Percentiles rank a stretch among this genome's conserved stretches.
Evolutionary conservation across 2,888 invertebrate species (phyloP).

Genomic region (Lingula anatina): DNA sequence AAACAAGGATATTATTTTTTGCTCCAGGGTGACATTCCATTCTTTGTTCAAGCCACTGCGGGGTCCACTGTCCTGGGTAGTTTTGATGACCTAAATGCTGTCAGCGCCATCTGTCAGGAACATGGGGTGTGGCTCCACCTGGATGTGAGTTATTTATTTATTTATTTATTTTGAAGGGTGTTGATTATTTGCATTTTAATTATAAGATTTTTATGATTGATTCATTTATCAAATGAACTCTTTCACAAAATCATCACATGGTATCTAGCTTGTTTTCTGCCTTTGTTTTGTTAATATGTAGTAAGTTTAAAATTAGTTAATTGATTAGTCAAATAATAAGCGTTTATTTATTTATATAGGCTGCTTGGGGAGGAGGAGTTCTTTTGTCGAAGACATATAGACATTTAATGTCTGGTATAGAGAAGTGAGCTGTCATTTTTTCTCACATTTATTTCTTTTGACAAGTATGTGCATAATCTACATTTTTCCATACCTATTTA

Average conservation of each 20-base stretch:
- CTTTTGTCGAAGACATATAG: conserved; percentile 72
- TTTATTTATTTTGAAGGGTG: neutral
- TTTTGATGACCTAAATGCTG: conserved; percentile 73
- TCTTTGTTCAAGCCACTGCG: conserved; percentile 40
- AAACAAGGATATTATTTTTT: too few relatives aligned
- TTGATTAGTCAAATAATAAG: neutral
- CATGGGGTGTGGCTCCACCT: conserved; percentile 84
- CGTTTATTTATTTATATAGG: conserved; percentile 13
- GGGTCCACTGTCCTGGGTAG: conserved; percentile 61
- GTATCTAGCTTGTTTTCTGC: neutral
- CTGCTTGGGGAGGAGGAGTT: conserved; percentile 78
- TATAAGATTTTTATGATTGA: too few relatives aligned
- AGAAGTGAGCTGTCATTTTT: conserved; percentile 51
- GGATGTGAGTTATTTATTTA: conserved; percentile 65
- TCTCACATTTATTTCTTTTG: neutral
- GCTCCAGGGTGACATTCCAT: conserved; percentile 27
- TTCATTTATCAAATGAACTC: too few relatives aligned
- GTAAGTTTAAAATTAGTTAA: too few relatives aligned
- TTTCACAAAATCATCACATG: too few relatives aligned
- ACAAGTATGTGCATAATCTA: too few relatives aligned
- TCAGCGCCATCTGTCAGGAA: conserved; percentile 71
- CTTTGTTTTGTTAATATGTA: too few relatives aligned
- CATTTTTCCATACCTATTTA: too few relatives aligned
- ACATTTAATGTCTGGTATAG: conserved; percentile 69
- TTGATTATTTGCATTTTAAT: too few relatives aligned